Conservation (phyloP, 2,888 invertebrate species). For the Drosophila kambysellisi region DNA sequence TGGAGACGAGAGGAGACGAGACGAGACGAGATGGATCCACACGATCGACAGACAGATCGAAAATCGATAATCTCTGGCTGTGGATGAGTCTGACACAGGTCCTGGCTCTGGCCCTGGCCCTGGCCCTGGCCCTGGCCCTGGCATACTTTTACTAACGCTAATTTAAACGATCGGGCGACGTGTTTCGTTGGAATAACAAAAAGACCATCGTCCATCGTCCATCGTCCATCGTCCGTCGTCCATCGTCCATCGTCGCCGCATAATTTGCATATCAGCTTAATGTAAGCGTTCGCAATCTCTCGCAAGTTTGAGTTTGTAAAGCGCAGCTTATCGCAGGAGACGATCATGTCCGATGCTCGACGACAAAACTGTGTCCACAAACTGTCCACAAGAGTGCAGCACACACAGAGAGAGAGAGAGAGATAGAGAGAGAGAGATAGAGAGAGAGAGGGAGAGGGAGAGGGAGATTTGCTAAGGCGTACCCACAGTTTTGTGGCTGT, state of each 20-base stretch:
- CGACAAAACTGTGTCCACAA: slow-evolving; percentile 75
- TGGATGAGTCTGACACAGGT: slow-evolving; percentile 8
- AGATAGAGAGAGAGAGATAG: not conserved
- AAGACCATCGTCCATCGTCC: slow-evolving; percentile 12
- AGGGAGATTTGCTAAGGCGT: slow-evolving; percentile 29
- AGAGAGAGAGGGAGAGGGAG: not conserved
- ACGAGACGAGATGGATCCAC: slow-evolving; percentile 12
- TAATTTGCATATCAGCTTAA: slow-evolving; percentile 80
- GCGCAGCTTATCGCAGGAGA: slow-evolving; percentile 57
- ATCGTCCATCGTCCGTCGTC: not conserved
- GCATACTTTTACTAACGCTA: slow-evolving; percentile 79
- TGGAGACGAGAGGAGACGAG: not conserved
- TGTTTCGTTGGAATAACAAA: slow-evolving; percentile 63
- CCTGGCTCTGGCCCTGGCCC: not conserved
- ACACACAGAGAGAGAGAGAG: not conserved
- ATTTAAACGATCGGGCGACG: slow-evolving; percentile 69
- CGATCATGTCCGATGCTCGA: slow-evolving; percentile 66
- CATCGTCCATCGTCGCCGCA: slow-evolving; percentile 39
- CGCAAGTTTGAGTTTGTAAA: slow-evolving; percentile 64
- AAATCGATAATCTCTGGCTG: slow-evolving; percentile 67
- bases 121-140: slow-evolving; percentile 54
- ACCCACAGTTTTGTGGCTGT: slow-evolving; percentile 52
- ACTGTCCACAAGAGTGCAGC: slow-evolving; percentile 9
- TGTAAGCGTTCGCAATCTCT: slow-evolving; percentile 61
- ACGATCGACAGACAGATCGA: slow-evolving; percentile 31